Conservation (phyloP, 2,113 vertebrate species). For the Indicator maculatus region DNA sequence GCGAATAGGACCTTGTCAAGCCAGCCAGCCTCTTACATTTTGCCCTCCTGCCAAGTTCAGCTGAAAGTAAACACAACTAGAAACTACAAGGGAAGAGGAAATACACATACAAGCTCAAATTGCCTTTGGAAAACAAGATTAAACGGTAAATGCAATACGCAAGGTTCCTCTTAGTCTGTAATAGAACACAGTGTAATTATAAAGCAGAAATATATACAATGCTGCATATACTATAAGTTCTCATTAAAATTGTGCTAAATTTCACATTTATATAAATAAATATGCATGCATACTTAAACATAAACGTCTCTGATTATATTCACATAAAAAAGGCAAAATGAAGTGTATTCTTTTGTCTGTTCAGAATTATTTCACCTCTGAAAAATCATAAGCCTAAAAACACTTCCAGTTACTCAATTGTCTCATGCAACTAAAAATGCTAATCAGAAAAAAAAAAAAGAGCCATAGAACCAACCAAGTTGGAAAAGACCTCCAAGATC, state of each 20-base stretch:
- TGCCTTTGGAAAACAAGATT: not conserved
- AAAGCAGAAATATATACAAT: not conserved
- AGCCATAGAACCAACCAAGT: no score
- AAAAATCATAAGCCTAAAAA: not conserved
- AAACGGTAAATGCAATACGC: not conserved
- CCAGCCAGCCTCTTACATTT: not conserved
- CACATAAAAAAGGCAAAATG: not conserved
- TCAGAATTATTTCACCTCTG: not conserved
- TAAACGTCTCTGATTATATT: not conserved
- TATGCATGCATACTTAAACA: not conserved
- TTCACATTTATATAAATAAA: not conserved
- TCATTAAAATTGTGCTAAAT: not conserved
- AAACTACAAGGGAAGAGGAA: not conserved
- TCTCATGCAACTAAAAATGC: not conserved
- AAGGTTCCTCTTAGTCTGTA: not conserved
- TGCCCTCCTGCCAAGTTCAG: not conserved
- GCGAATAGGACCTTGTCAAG: not conserved
- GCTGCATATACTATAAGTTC: not conserved
- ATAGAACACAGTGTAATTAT: not conserved
- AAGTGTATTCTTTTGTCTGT: not conserved
- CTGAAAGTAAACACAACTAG: not conserved
- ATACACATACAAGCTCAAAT: not conserved
- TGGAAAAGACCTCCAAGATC: no score
- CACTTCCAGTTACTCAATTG: not conserved
- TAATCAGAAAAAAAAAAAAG: not conserved